These are phyloP conservation scores for Acropora tenuis DNA, from an alignment of 64 coral and sea anemone genomes.

Conservation along the genomic window DNA sequence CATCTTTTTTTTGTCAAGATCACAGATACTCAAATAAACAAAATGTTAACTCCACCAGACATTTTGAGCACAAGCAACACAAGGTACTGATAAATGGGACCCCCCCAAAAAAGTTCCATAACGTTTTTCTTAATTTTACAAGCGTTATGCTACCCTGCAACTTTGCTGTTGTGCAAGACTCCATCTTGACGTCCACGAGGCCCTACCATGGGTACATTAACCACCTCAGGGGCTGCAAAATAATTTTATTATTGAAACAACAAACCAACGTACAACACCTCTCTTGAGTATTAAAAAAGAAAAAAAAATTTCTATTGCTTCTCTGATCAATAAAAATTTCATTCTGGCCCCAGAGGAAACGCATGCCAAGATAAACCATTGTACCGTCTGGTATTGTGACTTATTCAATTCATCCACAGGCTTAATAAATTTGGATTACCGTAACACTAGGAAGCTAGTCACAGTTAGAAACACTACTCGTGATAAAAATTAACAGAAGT, in stretches of 20 bases:
- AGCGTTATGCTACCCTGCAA: slow-evolving; percentile 55
- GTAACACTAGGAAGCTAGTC: too few relatives aligned
- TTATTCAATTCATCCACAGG: not conserved
- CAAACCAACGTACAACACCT: slow-evolving; percentile 51
- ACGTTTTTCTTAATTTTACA: slow-evolving; percentile 11
- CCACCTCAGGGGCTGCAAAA: slow-evolving; percentile 39
- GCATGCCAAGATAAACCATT: not conserved
- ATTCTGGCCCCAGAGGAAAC: not conserved
- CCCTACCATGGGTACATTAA: slow-evolving; percentile 25
- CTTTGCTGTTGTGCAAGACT: slow-evolving; percentile 32
- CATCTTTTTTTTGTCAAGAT: not conserved
- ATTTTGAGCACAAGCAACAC: not conserved
- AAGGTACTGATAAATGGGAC: not conserved
- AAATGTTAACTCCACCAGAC: not conserved
- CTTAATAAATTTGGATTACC: not conserved
- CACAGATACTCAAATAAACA: not conserved
- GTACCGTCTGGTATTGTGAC: not conserved
- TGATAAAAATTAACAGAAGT: too few relatives aligned
- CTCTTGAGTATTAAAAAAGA: not conserved
- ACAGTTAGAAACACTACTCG: too few relatives aligned
- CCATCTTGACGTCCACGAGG: slow-evolving; percentile 43
- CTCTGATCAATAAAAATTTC: not conserved
- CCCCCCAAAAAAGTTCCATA: not conserved
- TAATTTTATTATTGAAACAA: slow-evolving; percentile 11
- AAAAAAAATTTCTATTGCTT: not conserved